Base-by-base conservation (phyloP, 2,113 vertebrate genomes). In the Erpornis zantholeuca region DNA sequence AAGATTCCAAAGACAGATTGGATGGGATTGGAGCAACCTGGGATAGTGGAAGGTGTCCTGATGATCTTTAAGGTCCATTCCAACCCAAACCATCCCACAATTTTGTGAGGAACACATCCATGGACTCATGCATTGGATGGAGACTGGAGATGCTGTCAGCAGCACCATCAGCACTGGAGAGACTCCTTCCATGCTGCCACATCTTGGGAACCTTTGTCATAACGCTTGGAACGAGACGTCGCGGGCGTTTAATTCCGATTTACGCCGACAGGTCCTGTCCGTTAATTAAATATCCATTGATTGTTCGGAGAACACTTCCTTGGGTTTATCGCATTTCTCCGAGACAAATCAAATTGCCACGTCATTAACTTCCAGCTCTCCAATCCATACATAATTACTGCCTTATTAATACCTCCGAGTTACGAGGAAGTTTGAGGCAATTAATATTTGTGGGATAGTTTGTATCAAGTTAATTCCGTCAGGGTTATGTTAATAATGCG, bases 281-380 rank as follows among this genome's bases (percentile, higher is more conserved):
- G 75, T 92, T 97, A 97, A 97, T 97, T 96, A 96, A 97, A 95
- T 91, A 96, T 91, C 96, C 95, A 96, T 97, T 89, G 95, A 97
- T 95, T 91, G 96, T 95, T 97, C 27, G 88, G 94, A 69, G 91
- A 96, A 95, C 96, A 95, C 92, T 95, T 95, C 96, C 95, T 95
- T 87, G 87, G 84, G 69, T 94, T 94, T 90, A 96, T 92, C 85
- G 22, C 13, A 15, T 65, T 94, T 96, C 86, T 71, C 83, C 4
- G 20, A 93, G 95, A 80, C 94, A 94, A 93, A 97, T 97, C 94
- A 94, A 89, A 91, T 84, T 94, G 93, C 93, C 92, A 69, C 57
- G 92, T 95, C 96, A 90, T 97, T 97, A 97, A 97, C 96, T 95
- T 69, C 59, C 93, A 77, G 88, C 88, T 79, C 86, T 84, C 80